phyloP scores from a whole-genome alignment of 30 jellyfish, hydroid and myxozoan genomes.

The Hydractinia echinata region DNA sequence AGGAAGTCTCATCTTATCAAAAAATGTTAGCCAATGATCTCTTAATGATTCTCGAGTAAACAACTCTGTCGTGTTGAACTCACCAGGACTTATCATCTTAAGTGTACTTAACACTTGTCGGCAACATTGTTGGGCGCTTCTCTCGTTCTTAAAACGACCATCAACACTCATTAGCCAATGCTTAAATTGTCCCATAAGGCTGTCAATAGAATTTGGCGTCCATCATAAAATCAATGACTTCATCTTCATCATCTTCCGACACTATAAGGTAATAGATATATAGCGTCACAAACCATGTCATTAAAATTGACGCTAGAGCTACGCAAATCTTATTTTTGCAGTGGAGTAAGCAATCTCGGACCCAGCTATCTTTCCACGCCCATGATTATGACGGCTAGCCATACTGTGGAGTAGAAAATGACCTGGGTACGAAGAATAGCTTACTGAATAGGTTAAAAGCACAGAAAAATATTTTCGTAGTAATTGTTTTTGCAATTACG shows the following conservation, averaged over 20 bases:
- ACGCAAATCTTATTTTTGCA: no score
- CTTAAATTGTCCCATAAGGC: constrained; percentile 9
- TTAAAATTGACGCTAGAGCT: no score
- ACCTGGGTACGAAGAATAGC: no score
- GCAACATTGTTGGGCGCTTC: constrained; percentile 9
- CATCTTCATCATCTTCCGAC: constrained; percentile 20
- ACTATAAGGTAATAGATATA: no score
- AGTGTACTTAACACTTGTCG: neutral
- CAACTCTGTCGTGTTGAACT: neutral
- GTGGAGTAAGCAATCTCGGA: no score
- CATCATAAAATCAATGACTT: constrained; percentile 1
- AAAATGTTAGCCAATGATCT: neutral
- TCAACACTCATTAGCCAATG: constrained; percentile 27
- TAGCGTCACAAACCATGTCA: no score
- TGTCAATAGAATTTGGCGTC: constrained; percentile 1
- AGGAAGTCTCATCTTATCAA: constrained; percentile 9
- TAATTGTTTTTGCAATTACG: no score
- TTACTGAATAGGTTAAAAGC: no score
- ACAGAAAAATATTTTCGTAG: no score
- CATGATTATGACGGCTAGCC: no score
- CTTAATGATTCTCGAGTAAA: neutral
- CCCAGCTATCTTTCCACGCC: no score
- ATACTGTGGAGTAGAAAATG: no score
- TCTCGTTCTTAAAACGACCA: constrained; percentile 20
- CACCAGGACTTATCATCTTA: neutral